A percentile compares a stretch with the other conserved stretches of the same genome.
Evolutionary conservation across 2,113 vertebrate genomes (phyloP).

Genomic region (Rhegmatorhina hoffmannsi): DNA sequence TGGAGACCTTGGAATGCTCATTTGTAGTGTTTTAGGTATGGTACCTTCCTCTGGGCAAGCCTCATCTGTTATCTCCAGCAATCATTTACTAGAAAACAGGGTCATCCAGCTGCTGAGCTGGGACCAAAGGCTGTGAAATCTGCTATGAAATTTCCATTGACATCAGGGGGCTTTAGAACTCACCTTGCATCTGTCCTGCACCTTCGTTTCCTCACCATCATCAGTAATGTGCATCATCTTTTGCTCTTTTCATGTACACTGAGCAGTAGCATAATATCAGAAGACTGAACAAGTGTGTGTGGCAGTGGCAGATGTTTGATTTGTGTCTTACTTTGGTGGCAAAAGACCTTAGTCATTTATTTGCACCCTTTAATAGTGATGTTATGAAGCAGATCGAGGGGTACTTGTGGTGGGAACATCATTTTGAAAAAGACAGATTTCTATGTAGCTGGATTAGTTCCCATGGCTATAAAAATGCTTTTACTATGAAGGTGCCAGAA

Average conservation of each 20-base stretch:
- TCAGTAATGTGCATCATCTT: background rate
- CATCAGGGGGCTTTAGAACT: background rate
- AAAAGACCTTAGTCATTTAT: background rate
- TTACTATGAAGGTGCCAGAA: background rate
- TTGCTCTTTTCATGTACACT: background rate
- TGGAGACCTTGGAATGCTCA: background rate
- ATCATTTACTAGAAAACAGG: background rate
- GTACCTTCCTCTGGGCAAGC: background rate
- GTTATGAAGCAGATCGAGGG: background rate
- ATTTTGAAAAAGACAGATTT: background rate
- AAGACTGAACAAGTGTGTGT: background rate
- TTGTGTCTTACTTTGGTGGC: background rate
- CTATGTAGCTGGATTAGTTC: background rate
- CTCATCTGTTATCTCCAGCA: background rate
- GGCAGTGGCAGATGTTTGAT: background rate
- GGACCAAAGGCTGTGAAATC: background rate
- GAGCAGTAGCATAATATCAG: background rate
- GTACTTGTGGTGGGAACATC: background rate
- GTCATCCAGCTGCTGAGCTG: background rate
- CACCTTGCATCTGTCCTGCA: background rate
- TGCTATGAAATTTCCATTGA: accelerated
- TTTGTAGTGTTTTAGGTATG: background rate
- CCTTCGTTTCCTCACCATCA: background rate
- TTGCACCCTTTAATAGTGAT: background rate
- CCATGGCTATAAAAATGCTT: background rate